Base-by-base conservation (phyloP, 2,797 vertebrate genomes). In the Micrastur ruficollis region DNA sequence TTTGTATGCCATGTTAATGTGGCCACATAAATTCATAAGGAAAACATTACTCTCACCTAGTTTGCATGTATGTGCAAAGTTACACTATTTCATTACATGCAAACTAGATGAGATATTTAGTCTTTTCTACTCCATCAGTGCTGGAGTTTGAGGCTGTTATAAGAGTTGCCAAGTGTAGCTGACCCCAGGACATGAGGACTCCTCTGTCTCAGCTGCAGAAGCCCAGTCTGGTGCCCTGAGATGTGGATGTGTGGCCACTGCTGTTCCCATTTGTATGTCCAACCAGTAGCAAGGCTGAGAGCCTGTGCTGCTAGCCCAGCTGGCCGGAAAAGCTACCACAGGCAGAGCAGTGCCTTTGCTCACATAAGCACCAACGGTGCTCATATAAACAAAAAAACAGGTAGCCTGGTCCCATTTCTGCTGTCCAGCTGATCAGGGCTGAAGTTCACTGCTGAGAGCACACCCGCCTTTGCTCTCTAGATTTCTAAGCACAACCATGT, bases 301-400 rank as follows among this genome's bases (percentile, higher is more conserved):
- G 3, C 25, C 25, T 80, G 1, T 49, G 63, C n/a, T 52, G 17
- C 9, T 46, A 46, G 52, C 23, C 47, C 32, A 72, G 1, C 34
- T 90, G 82, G 20, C n/a, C 58, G 40, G 42, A 46, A 84, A 53
- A 52, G 38, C 38, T 67, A 5, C 56, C 38, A 5, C 53, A 31
- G 80, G 38, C 34, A 52, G 38, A 88, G 55, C 32, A 62, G 38
- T 53, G 42, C 74, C 59, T 40, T 34, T 61, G 52, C 46, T 15
- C 12, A 14, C 1, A 1, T 50, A 34, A 38, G 6, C 34, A 52
- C 32, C 22, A 36, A 2, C 1, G 2, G 10, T 0, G 0, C 12
- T 86, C 12, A 3, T 25, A 18, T 7, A 11, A 76, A 70, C 19
- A 67, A 34, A 47, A 63, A 76, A 40, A 5, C 36, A 55, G 47